Percentiles rank a stretch among this genome's conserved stretches.
Evolutionary conservation across 2,113 vertebrate genomes (phyloP).

Genomic region (Coturnix japonica): DNA sequence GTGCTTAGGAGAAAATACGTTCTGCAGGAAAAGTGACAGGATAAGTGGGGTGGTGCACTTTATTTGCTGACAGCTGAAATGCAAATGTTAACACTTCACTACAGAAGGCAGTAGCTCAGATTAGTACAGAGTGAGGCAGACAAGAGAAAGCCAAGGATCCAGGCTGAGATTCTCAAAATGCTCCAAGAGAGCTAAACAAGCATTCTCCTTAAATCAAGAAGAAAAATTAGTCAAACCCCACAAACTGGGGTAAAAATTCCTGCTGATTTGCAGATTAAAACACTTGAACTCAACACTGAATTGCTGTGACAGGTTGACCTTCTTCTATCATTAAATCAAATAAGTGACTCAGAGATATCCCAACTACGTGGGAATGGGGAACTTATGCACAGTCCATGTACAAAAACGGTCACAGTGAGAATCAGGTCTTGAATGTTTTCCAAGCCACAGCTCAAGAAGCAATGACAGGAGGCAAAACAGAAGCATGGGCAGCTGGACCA

Average conservation of each 20-base stretch:
- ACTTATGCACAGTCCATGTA: rapidly evolving
- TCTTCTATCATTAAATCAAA: neutral
- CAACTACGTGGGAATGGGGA: neutral
- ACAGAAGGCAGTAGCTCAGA: neutral
- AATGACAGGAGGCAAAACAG: neutral
- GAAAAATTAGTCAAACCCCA: neutral
- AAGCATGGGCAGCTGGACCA: neutral
- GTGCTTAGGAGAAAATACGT: neutral
- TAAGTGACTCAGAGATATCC: neutral
- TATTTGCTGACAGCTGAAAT: neutral
- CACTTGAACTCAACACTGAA: neutral
- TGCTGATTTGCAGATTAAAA: neutral
- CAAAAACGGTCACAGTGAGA: neutral
- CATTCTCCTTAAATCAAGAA: neutral
- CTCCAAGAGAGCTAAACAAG: neutral
- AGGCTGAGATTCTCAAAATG: constrained; percentile 1
- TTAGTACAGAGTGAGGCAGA: neutral
- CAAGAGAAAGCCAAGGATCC: neutral
- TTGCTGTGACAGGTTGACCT: neutral
- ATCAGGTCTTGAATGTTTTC: neutral
- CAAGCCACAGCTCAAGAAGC: neutral
- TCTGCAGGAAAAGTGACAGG: neutral
- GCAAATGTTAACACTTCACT: neutral
- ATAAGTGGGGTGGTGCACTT: neutral
- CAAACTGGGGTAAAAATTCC: neutral